Conservation (phyloP, 2,888 invertebrate species). For the Cerastis leucographa region DNA sequence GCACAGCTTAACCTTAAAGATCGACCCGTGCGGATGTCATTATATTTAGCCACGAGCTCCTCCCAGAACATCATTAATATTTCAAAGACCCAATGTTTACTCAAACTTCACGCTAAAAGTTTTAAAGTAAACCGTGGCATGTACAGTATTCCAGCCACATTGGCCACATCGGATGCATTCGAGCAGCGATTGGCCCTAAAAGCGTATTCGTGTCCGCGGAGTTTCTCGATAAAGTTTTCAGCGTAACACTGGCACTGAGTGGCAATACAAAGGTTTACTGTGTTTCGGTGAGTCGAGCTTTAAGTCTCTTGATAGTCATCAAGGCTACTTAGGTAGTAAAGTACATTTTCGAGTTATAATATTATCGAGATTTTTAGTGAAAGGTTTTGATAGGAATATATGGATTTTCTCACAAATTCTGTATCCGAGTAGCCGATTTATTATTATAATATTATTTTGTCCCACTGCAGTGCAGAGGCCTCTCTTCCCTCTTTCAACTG, state of each 20-base stretch:
- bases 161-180: slow-evolving; percentile 66
- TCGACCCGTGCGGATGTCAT: too few relatives aligned
- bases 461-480: too few relatives aligned
- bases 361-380: neutral
- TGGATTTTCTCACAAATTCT: neutral
- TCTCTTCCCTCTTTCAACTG: too few relatives aligned
- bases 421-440: too few relatives aligned
- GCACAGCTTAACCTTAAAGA: too few relatives aligned
- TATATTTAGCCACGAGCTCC: too few relatives aligned
- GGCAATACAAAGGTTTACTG: slow-evolving; percentile 57
- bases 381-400: neutral
- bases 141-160: slow-evolving; percentile 64
- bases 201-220: slow-evolving; percentile 84
- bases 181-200: slow-evolving; percentile 77
- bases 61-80: slow-evolving; percentile 3
- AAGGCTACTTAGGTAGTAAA: slow-evolving; percentile 12
- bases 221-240: slow-evolving; percentile 80
- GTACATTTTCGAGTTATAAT: neutral
- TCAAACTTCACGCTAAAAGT: slow-evolving; percentile 57
- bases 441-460: too few relatives aligned
- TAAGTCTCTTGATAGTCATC: slow-evolving; percentile 28
- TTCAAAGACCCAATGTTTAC: slow-evolving; percentile 23
- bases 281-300: slow-evolving; percentile 21
- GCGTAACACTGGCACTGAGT: slow-evolving; percentile 58
- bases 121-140: slow-evolving; percentile 71